Base-by-base conservation (phyloP, 2,888 invertebrate genomes). In the Neocrepidodera transversa region DNA sequence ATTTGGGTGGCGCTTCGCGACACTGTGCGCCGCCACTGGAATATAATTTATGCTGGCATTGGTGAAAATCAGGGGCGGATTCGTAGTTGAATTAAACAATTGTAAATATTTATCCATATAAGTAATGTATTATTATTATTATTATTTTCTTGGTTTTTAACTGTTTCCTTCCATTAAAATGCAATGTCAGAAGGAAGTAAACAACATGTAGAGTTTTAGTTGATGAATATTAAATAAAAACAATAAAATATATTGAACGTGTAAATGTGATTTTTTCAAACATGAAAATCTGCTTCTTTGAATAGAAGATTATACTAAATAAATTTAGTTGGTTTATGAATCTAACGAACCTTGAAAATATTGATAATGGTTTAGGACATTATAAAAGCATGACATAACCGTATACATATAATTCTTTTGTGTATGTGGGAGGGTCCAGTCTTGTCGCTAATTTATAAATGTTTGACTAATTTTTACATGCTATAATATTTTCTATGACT, bases 281-380 rank as follows among this genome's bases (percentile, higher is more conserved):
- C 16, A 13, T 42, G 6, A 20, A 42, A 20, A 42, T 20, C 23
- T 8, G 20, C 7, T 20, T 23, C 11, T 20, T 16, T 10, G 4
- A 23, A 11, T 42, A 6, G 18, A 20, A 20, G 23, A 14, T 20
- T 11, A 10, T 18, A 10, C 20, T 18, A 10, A 14, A 49, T 20
- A 38, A 32, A 20, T 35, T 49, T 35, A 35, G 18, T 20, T 5
- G 35, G 23, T 52, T 43, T 43, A 30, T 18, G 18, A 32, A 52
- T 17, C 23, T 52, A 52, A 43, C 43, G 52, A 52, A 43, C 52
- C 52, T 52, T 52, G 42, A 52, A 50, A 52, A 52, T 43, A 52
- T 52, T 43, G 43, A 52, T 52, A 52, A 26, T 52, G 17, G 18
- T 52, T 32, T 43, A 43, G 52, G 42, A 52, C 52, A 43, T 52